Evolutionary conservation across 1,140 invertebrate species (phyloP), one percentile per base, ranked within the genome.

Genomic region (Vanessa tameamea): DNA sequence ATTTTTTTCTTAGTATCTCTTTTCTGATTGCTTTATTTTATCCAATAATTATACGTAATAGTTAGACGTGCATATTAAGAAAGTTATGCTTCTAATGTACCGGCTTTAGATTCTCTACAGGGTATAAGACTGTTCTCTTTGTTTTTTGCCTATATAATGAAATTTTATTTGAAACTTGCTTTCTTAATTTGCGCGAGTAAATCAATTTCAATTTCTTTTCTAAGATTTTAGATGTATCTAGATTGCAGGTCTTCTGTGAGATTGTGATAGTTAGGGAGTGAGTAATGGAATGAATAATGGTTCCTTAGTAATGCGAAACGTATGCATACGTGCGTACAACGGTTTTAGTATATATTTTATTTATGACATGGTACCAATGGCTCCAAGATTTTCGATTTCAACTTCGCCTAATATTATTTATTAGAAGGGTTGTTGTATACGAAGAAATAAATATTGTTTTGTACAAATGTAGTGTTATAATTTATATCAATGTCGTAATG

Each of bases 1-100:
- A 82, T 77, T 80, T 78, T 55, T 78, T 26, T 61, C 57, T 59
- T 73, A 71, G 26, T 47, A 31, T 14, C 64, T 20, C 50, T 12
- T 16, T 48, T 23, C 64, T 47, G 47, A 47, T 20, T 43, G 37
- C 15, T 64, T 64, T 48, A 47, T 48, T 64, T 48, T 64, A 64
- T 20, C 16, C 47, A 53, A 43, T 67, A 67, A 55, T 55, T 67
- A 53, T 57, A 57, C 66, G n/a, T 69, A 59, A 61, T 15, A 20
- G 6, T 16, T n/a, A 12, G 1, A 43, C 55, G 37, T 59, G 66
- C 66, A 57, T 23, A 37, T 69, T 69, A 59, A 69, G 66, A 59
- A 69, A 69, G 66, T 37, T 12, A 23, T 70, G 68, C 57, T 31
- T 16, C 37, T 43, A 43, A 43, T 43, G 9, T 15, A n/a, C 50